phyloP scores from a whole-genome alignment of 2,888 invertebrate species.

The Octonoba sinensis region DNA sequence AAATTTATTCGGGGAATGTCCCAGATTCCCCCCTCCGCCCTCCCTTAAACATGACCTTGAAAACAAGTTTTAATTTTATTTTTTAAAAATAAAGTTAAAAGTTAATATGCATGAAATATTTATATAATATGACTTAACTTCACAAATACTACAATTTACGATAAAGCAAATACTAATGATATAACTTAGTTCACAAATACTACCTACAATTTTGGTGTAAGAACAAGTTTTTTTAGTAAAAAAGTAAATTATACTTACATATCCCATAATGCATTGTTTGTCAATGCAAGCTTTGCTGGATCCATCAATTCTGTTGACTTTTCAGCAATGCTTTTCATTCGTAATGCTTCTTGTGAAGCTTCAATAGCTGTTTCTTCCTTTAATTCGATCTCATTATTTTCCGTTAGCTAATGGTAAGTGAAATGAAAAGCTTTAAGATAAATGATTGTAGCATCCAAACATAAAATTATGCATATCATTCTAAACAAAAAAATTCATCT shows the following conservation, averaged over 20 bases:
- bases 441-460: background rate
- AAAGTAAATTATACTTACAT: background rate
- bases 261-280: slow-evolving; percentile 9
- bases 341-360: slow-evolving; percentile 64
- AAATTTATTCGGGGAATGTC: too few relatives aligned
- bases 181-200: background rate
- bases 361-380: slow-evolving; percentile 66
- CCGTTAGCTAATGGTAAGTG: slow-evolving; percentile 11
- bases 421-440: background rate
- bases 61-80: too few relatives aligned
- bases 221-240: background rate
- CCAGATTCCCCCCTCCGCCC: too few relatives aligned
- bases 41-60: too few relatives aligned
- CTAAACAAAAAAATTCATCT: too few relatives aligned
- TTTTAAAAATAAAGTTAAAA: too few relatives aligned
- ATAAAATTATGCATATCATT: too few relatives aligned
- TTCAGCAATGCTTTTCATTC: slow-evolving; percentile 64
- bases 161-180: too few relatives aligned
- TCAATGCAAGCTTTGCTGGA: slow-evolving; percentile 65
- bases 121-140: too few relatives aligned
- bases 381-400: slow-evolving; percentile 66
- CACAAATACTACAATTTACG: too few relatives aligned
- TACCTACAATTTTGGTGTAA: background rate
- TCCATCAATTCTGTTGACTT: slow-evolving; percentile 65
- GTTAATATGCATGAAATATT: too few relatives aligned